These are phyloP conservation scores for Brachyistius frenatus DNA, from an alignment of 2,113 vertebrate genomes.

Conservation along the genomic window DNA sequence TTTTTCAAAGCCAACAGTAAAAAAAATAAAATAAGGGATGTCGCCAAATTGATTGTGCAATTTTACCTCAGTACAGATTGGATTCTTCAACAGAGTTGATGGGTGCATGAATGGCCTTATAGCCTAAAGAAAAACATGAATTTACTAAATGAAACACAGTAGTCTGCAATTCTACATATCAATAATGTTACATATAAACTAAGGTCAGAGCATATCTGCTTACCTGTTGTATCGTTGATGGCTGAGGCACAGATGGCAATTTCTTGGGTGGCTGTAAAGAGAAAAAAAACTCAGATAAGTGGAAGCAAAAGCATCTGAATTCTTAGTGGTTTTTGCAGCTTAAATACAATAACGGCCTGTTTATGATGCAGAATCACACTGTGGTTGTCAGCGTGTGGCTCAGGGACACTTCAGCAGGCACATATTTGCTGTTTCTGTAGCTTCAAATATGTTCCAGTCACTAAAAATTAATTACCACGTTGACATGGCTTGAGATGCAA, in stretches of 20 bases:
- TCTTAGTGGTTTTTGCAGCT: neutral
- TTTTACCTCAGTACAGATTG: conserved; percentile 66
- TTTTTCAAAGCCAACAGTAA: neutral
- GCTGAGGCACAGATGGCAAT: conserved; percentile 31
- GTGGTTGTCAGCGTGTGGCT: conserved; percentile 3
- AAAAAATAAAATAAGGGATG: neutral
- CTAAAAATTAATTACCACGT: neutral
- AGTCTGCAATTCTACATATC: neutral
- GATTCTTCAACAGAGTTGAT: conserved; percentile 58
- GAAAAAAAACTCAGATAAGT: conserved; percentile 22
- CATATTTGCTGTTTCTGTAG: neutral
- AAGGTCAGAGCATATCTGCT: neutral
- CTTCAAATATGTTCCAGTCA: neutral
- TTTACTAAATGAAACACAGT: conserved; percentile 1
- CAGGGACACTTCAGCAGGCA: neutral
- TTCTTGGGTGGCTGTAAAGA: conserved; percentile 73
- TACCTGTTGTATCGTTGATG: conserved; percentile 70
- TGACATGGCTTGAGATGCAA: neutral
- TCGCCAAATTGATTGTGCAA: neutral
- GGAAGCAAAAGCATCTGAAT: neutral
- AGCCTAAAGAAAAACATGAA: conserved; percentile 63
- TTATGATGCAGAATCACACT: conserved; percentile 12
- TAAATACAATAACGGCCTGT: neutral
- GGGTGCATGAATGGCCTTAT: conserved; percentile 58
- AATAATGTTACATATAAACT: neutral